Evolutionary conservation across 2,888 invertebrate species (phyloP).

Genomic region (Lasioglossum oenotherae): DNA sequence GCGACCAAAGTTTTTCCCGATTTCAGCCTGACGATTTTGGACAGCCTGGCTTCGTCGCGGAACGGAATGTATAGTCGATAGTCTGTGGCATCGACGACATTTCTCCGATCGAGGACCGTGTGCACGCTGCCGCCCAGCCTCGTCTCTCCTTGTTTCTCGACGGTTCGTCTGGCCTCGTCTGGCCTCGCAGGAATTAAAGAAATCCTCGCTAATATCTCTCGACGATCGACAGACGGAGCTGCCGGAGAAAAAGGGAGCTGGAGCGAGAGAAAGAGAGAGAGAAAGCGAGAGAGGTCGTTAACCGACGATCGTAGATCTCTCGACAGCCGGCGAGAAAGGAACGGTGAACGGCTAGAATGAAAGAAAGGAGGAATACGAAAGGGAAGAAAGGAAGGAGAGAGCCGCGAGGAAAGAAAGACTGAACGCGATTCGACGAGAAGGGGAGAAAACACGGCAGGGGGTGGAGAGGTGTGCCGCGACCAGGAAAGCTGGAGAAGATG

Average conservation of each 20-base stretch:
- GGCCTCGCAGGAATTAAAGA: slow-evolving; percentile 37
- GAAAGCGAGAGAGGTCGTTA: slow-evolving; percentile 50
- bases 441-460: slow-evolving; percentile 15
- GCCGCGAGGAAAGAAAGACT: not conserved
- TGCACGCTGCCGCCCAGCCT: not conserved
- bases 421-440: slow-evolving; percentile 2
- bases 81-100: not conserved
- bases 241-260: slow-evolving; percentile 6
- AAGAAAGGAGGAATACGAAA: not conserved
- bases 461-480: not conserved
- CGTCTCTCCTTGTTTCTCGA: not conserved
- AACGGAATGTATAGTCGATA: not conserved
- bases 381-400: not conserved
- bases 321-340: slow-evolving; percentile 22
- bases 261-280: not conserved
- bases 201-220: slow-evolving; percentile 47
- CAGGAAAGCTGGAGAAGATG: not conserved
- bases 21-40: not conserved
- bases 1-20: not conserved
- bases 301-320: slow-evolving; percentile 42
- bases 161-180: not conserved
- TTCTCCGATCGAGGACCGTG: not conserved
- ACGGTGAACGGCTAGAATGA: not conserved
- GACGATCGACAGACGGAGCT: slow-evolving; percentile 37
- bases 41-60: not conserved